Conservation (phyloP, 2,113 vertebrate species). For the Triplophysa rosa region DNA sequence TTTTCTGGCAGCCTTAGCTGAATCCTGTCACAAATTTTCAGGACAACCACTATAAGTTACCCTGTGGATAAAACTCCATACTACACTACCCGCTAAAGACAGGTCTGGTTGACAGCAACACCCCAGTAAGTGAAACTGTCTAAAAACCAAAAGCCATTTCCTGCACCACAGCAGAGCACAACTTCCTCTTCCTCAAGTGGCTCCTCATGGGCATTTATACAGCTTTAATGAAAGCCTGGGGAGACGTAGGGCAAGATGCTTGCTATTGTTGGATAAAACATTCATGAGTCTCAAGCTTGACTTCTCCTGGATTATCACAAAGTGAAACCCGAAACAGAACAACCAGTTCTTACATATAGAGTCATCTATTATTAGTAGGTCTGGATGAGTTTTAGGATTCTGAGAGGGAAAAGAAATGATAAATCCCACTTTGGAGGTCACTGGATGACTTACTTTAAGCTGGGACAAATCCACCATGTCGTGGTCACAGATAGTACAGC, state of each 20-base stretch:
- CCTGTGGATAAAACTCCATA: conserved; percentile 64
- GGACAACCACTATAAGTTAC: conserved; percentile 64
- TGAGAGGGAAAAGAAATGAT: conserved; percentile 2
- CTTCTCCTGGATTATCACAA: conserved; percentile 51
- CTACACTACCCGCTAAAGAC: conserved; percentile 64
- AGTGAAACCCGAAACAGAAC: conserved; percentile 39
- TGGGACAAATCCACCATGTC: conserved; percentile 83
- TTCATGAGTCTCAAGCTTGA: neutral
- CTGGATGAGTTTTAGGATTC: conserved; percentile 8
- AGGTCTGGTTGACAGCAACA: conserved; percentile 68
- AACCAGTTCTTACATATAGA: conserved; percentile 1
- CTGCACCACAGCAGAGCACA: conserved; percentile 66
- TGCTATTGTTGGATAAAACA: conserved; percentile 62
- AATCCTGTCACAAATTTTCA: conserved; percentile 67
- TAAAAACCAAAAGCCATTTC: conserved; percentile 76
- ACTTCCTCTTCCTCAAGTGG: conserved; percentile 64
- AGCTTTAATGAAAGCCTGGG: conserved; percentile 61
- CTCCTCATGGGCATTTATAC: conserved; percentile 52
- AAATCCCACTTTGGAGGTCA: conserved; percentile 32
- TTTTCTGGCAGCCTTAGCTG: conserved; percentile 60
- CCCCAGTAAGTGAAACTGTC: conserved; percentile 73
- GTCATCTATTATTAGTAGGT: neutral
- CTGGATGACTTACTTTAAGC: conserved; percentile 78
- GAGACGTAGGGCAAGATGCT: conserved; percentile 31
- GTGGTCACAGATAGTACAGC: conserved; percentile 84